These are phyloP conservation scores for Dione juno DNA, from an alignment of 2,888 invertebrate genomes.

Conservation along the genomic window DNA sequence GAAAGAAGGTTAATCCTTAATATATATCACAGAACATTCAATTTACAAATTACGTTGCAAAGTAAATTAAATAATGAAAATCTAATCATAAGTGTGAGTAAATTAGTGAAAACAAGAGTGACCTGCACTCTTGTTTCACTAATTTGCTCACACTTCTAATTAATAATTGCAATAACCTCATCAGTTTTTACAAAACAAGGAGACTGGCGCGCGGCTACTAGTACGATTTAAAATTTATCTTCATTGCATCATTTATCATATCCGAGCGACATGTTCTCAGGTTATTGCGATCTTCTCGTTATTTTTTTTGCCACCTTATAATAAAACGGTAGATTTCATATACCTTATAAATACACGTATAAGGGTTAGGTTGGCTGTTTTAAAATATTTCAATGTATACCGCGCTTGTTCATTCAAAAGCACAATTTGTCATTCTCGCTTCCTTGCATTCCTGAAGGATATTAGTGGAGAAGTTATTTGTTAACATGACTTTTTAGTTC, in stretches of 20 bases:
- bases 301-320: constrained; percentile 36
- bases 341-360: constrained; percentile 25
- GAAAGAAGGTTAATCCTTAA: too few species aligned
- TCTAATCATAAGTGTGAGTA: too few species aligned
- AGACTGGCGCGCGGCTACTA: constrained; percentile 21
- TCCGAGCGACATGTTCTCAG: constrained; percentile 41
- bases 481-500: constrained; percentile 40
- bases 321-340: constrained; percentile 22
- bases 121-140: too few species aligned
- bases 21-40: too few species aligned
- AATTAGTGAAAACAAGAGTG: neutral
- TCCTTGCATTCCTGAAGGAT: constrained; percentile 48
- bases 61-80: too few species aligned
- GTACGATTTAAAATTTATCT: constrained; percentile 37
- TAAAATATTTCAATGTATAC: constrained; percentile 28
- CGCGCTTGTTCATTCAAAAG: constrained; percentile 37
- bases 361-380: constrained; percentile 25
- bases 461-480: constrained; percentile 44
- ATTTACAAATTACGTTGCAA: too few species aligned
- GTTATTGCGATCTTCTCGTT: constrained; percentile 39
- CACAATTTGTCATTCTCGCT: constrained; percentile 49
- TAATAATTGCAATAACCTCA: neutral
- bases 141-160: too few species aligned
- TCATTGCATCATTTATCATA: constrained; percentile 43
- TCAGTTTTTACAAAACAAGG: constrained; percentile 2